These are phyloP conservation scores for Bombus waltoni DNA, from an alignment of 1,140 invertebrate species.

Conservation along the genomic window DNA sequence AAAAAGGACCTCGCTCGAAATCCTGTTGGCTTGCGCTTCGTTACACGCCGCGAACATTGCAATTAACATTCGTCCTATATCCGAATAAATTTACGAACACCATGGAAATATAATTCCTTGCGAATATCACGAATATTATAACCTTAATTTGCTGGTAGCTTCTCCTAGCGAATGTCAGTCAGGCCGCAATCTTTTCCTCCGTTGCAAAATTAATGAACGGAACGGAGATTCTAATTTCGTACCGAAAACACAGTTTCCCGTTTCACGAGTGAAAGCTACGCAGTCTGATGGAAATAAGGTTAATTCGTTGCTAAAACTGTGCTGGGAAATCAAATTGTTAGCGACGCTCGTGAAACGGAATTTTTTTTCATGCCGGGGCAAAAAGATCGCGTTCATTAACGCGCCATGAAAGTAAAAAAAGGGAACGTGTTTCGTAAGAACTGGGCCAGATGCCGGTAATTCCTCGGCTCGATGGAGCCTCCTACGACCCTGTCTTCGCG, in stretches of 20 bases:
- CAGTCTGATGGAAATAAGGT: neutral
- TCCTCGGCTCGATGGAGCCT: neutral
- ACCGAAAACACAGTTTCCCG: neutral
- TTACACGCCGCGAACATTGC: too few relatives aligned
- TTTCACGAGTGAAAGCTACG: neutral
- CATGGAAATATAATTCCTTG: too few relatives aligned
- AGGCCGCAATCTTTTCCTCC: neutral
- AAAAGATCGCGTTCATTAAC: neutral
- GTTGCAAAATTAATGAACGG: slow-evolving; percentile 12
- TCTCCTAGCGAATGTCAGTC: neutral
- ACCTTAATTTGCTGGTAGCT: neutral
- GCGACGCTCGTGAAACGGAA: neutral
- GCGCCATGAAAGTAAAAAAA: slow-evolving; percentile 2
- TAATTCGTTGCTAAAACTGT: neutral
- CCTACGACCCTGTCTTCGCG: neutral
- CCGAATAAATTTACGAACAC: neutral
- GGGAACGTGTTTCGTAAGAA: slow-evolving; percentile 9
- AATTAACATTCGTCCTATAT: too few relatives aligned
- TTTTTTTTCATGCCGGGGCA: neutral
- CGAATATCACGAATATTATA: neutral
- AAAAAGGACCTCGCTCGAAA: too few relatives aligned
- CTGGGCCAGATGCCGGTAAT: slow-evolving; percentile 37
- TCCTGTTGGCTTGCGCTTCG: too few relatives aligned
- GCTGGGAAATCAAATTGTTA: neutral
- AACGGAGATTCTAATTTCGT: neutral